phyloP scores from a whole-genome alignment of 2,888 invertebrate genomes.

The Ophonus ardosiacus region DNA sequence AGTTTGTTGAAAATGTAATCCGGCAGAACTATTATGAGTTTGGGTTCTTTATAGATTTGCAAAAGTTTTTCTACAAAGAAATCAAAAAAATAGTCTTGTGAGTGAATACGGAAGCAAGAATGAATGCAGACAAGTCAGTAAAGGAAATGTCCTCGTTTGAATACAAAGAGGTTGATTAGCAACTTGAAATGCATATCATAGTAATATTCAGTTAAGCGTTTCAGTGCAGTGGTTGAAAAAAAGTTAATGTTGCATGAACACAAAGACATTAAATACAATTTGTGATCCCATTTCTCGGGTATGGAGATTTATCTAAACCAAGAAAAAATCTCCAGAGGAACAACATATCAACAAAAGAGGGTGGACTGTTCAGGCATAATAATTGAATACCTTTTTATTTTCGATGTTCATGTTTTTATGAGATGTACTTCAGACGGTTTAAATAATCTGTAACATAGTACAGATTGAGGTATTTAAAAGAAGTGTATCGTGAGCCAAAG shows the following conservation, averaged over 20 bases:
- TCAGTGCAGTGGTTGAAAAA: neutral
- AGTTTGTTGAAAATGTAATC: no score
- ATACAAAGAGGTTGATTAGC: conserved; percentile 61
- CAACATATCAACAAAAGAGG: no score
- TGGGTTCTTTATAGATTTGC: neutral
- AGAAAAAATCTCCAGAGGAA: neutral
- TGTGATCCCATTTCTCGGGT: neutral
- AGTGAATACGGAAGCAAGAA: neutral
- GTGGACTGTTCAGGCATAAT: no score
- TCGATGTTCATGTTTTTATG: no score
- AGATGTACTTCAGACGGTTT: no score
- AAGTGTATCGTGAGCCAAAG: no score
- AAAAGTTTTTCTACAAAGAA: neutral
- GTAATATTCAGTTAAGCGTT: conserved; percentile 58
- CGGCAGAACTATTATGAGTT: no score
- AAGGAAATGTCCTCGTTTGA: conserved; percentile 55
- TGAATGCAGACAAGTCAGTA: neutral
- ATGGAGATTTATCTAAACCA: neutral
- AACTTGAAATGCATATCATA: conserved; percentile 42
- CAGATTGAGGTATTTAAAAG: no score
- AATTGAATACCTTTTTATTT: no score
- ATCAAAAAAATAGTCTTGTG: neutral
- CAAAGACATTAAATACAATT: neutral
- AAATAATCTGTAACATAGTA: no score
- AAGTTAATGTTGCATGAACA: conserved; percentile 29